Conservation (phyloP, 2,113 vertebrate genomes). For the Collichthys lucidus region DNA sequence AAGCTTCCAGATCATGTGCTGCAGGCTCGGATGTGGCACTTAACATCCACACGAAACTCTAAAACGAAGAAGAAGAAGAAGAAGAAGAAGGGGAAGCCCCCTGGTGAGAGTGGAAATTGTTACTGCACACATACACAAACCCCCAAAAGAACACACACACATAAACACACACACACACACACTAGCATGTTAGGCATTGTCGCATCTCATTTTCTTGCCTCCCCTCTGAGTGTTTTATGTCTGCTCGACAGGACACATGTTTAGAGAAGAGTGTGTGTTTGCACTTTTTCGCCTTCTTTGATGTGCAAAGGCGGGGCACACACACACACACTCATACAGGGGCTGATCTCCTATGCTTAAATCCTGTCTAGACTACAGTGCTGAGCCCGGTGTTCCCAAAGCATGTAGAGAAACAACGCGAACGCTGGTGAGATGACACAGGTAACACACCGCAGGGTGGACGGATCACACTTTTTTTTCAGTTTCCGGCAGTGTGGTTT, state of each 20-base stretch:
- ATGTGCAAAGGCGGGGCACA: constrained; percentile 54
- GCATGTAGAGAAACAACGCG: constrained; percentile 8
- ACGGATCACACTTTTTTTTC: not conserved
- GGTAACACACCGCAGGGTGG: not conserved
- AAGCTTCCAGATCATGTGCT: constrained; percentile 47
- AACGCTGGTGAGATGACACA: not conserved
- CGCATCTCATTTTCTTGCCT: constrained; percentile 39
- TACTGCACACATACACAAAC: constrained; percentile 30
- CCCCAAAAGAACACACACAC: not conserved
- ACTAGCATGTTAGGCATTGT: constrained; percentile 7
- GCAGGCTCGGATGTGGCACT: constrained; percentile 9
- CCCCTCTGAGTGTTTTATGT: constrained; percentile 54
- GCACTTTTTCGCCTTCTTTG: constrained; percentile 65
- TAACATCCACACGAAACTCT: constrained; percentile 13
- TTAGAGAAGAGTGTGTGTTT: constrained; percentile 39
- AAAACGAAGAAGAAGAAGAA: not conserved
- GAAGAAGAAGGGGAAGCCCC: constrained; percentile 42
- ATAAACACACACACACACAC: not conserved
- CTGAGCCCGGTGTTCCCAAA: constrained; percentile 8
- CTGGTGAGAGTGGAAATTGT: constrained; percentile 44
- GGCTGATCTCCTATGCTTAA: constrained; percentile 31
- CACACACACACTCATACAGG: not conserved
- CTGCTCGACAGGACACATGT: constrained; percentile 43
- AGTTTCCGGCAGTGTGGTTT: not conserved
- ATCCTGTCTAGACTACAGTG: constrained; percentile 51